Evolutionary conservation across 1,140 invertebrate genomes (phyloP), one percentile per base, ranked within the genome.

Genomic region (Lucilia sericata): DNA sequence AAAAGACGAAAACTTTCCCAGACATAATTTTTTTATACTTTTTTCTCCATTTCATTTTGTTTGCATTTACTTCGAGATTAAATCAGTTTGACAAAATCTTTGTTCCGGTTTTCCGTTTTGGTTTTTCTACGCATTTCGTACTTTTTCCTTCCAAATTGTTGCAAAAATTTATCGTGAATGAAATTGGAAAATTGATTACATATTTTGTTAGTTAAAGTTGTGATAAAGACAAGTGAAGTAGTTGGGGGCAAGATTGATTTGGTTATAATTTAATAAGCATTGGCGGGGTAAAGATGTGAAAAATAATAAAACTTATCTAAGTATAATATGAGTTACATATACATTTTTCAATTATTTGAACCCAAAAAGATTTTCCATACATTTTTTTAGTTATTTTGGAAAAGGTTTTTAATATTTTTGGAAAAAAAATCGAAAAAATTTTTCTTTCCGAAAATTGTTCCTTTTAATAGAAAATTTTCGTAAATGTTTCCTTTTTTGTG

Each of bases 181-280:
- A 70, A 70, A 70, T 70, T 70, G 65, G 65, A 70, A 70, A 70
- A 70, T 70, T 70, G 65, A 70, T 70, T n/a, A 70, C 65, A 55
- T 55, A 55, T 55, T 55, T 55, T 55, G 42, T 55, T 0, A 55
- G 51, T 4, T 4, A 55, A 55, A 55, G 17, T 5, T 55, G 51
- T 7, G 17, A 55, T 42, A 42, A 42, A 42, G 42, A 42, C 25
- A 42, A 42, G 42, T 8, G 10, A 42, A 42, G 42, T 8, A 42
- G 42, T 42, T 42, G 5, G 42, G 42, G 42, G 5, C 5, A 25
- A 70, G 65, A 70, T 70, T 70, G n/a, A 70, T 70, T 70, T 70
- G 19, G 21, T 70, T 70, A 19, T 19, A 70, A 70, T 70, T 21
- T 70, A 70, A 70, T 70, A 21, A 70, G 12, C 21, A 8, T 70